Conservation (phyloP, 2,113 vertebrate species). For the Malurus melanocephalus region DNA sequence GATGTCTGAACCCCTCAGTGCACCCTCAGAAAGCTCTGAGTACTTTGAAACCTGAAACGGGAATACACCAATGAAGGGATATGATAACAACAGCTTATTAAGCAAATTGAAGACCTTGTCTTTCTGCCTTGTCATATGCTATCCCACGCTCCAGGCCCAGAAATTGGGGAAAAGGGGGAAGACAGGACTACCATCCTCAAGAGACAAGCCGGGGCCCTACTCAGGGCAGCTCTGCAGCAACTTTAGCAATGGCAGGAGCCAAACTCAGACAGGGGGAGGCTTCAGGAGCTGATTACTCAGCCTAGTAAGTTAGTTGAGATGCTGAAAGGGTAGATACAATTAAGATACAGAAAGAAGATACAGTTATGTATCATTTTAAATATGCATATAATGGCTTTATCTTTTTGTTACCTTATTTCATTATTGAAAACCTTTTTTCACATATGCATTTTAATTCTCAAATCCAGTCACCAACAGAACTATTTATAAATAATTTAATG, state of each 20-base stretch:
- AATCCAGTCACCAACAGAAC: neutral
- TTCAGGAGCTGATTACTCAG: neutral
- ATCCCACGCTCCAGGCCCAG: neutral
- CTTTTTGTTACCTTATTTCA: slow-evolving; percentile 30
- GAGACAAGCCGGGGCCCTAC: neutral
- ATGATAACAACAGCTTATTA: neutral
- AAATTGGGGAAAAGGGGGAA: neutral
- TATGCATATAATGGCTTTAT: slow-evolving; percentile 7
- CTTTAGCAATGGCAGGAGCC: neutral
- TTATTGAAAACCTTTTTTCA: slow-evolving; percentile 34
- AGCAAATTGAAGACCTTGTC: neutral
- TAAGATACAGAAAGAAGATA: neutral
- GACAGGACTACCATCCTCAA: fast-evolving
- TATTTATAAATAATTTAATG: slow-evolving; percentile 12
- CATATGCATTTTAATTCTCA: neutral
- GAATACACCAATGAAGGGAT: neutral
- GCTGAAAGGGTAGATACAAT: neutral
- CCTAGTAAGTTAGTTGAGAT: neutral
- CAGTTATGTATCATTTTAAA: slow-evolving; percentile 25
- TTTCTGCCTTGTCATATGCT: neutral
- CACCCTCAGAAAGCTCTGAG: neutral
- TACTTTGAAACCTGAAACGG: neutral
- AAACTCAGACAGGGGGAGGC: neutral
- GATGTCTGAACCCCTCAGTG: neutral
- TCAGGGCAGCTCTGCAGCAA: neutral